Conservation (phyloP, 2,888 invertebrate species). For the Calliphora vomitoria region DNA sequence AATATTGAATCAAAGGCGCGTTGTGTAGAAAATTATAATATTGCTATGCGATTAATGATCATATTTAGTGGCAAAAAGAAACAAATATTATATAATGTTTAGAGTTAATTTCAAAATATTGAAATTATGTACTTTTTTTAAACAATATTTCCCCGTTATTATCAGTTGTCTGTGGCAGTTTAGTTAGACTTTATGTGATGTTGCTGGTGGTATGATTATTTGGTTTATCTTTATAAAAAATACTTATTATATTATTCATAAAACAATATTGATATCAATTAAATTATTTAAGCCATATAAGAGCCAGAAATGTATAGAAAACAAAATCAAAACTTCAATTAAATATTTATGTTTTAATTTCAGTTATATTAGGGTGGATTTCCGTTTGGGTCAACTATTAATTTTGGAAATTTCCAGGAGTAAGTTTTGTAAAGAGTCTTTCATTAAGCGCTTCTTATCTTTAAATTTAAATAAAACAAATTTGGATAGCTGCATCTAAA, state of each 20-base stretch:
- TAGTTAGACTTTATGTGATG: too few species aligned
- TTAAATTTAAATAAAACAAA: too few species aligned
- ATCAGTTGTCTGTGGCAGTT: neutral
- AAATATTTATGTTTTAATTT: slow-evolving; percentile 13
- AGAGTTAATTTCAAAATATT: neutral
- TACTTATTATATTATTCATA: too few species aligned
- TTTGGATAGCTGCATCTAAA: too few species aligned
- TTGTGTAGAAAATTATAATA: neutral
- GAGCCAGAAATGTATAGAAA: neutral
- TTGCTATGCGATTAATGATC: slow-evolving; percentile 3
- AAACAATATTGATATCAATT: neutral
- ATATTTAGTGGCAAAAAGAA: neutral
- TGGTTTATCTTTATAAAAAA: too few species aligned
- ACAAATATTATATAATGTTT: neutral
- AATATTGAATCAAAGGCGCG: neutral
- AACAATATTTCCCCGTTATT: slow-evolving; percentile 13
- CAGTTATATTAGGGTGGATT: neutral
- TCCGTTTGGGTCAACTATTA: too few species aligned
- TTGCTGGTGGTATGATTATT: too few species aligned
- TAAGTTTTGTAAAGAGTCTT: too few species aligned
- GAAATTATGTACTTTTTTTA: slow-evolving; percentile 3
- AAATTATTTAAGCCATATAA: slow-evolving; percentile 12
- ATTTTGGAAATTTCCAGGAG: too few species aligned
- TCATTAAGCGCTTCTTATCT: too few species aligned
- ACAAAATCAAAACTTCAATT: slow-evolving; percentile 27